Conservation (phyloP, 1,140 invertebrate genomes). For the Cotesia vestalis region DNA sequence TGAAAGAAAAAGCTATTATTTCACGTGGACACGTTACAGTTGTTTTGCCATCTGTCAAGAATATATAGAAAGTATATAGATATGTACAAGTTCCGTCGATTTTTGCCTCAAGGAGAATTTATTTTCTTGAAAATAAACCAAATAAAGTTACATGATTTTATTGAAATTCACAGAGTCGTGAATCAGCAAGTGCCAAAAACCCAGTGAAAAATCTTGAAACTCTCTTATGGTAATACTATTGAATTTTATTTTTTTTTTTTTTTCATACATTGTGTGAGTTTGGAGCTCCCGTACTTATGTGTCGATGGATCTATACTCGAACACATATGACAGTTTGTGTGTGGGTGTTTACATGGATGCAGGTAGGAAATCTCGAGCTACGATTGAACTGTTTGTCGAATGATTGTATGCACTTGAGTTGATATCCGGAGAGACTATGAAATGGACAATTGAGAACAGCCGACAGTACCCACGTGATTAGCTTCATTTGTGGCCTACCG, state of each 20-base stretch:
- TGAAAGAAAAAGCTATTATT: slow-evolving; percentile 3
- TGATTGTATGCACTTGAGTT: slow-evolving; percentile 14
- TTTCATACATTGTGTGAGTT: not conserved
- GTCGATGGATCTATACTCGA: not conserved
- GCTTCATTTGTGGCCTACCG: slow-evolving; percentile 56
- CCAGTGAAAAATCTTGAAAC: slow-evolving; percentile 11
- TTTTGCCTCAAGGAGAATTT: not conserved
- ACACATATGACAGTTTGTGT: not conserved
- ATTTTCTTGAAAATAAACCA: slow-evolving; percentile 24
- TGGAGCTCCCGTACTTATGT: too few species aligned
- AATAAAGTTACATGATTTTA: slow-evolving; percentile 25
- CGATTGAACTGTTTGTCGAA: slow-evolving; percentile 11
- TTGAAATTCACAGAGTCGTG: slow-evolving; percentile 34
- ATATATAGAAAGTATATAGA: not conserved
- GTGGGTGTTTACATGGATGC: not conserved
- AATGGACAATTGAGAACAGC: slow-evolving; percentile 48
- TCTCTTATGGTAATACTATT: not conserved
- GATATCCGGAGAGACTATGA: slow-evolving; percentile 14
- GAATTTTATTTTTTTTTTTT: not conserved
- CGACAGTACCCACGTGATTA: slow-evolving; percentile 54
- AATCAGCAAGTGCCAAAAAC: slow-evolving; percentile 17
- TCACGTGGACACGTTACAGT: slow-evolving; percentile 1
- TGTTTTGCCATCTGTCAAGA: slow-evolving; percentile 15
- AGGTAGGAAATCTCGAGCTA: too few species aligned
- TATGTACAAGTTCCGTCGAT: not conserved